Evolutionary conservation across 2,797 vertebrate genomes (phyloP).

Genomic region (Alectoris magna): DNA sequence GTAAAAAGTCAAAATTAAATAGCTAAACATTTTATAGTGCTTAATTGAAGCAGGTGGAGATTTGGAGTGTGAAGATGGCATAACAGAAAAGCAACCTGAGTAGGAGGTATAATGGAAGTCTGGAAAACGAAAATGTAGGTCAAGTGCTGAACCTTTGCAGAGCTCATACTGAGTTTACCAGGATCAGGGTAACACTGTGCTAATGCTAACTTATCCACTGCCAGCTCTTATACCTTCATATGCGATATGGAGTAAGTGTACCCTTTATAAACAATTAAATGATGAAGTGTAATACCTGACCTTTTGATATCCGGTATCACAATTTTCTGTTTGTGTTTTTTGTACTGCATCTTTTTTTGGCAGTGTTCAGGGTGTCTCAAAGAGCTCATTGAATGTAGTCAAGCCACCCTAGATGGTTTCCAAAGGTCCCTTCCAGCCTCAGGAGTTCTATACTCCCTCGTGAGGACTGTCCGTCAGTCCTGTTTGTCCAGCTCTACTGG

Average conservation of each 20-base stretch:
- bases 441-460: rapidly evolving
- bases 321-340: neutral
- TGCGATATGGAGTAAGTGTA: rapidly evolving
- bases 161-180: neutral
- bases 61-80: neutral
- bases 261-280: neutral
- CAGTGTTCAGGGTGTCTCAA: neutral
- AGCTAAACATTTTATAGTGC: neutral
- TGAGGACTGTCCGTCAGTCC: too few species aligned
- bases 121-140: neutral
- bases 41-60: neutral
- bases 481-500: neutral
- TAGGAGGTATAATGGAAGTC: neutral
- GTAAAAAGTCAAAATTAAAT: neutral
- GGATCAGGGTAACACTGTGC: neutral
- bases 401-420: neutral
- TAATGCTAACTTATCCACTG: neutral
- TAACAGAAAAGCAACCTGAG: neutral
- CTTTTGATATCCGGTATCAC: neutral
- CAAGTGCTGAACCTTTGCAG: neutral
- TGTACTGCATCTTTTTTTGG: neutral
- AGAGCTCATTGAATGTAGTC: neutral
- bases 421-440: neutral
- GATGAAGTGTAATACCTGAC: neutral
- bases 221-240: neutral